Base-by-base conservation (phyloP, 1,140 invertebrate genomes). In the Pararge aegeria region DNA sequence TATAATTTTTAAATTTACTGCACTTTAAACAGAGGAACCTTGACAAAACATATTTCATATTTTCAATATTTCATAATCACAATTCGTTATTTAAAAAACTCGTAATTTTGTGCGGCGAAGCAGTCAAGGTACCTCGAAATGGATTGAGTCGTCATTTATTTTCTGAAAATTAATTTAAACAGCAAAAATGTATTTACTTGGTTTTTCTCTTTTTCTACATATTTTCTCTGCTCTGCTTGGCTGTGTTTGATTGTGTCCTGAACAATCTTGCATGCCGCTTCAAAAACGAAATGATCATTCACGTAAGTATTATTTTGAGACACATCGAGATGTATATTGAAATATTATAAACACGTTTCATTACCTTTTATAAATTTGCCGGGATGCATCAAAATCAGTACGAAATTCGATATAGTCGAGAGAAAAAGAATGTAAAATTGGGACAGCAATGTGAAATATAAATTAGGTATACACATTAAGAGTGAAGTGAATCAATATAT, bases 161-260 rank as follows among this genome's bases (percentile, higher is more conserved):
- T 85, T 85, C 75, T 74, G 73, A 80, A 83, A 79, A 82, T 86
- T 83, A 78, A 84, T 89, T 88, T 89, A 72, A 78, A 87, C 73
- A 86, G 83, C 85, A 90, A 88, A 84, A 88, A 86, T 88, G 81
- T 90, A 90, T 90, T 90, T 90, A 90, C 88, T 90, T 87, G 92
- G 91, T 93, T 93, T 90, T 77, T 93, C 92, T 91, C 92, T 90
- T 93, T 93, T 93, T 91, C 91, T 92, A 91, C 92, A 92, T 91
- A 92, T 92, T 93, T 93, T 93, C 92, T 93, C 92, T 93, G 92
- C 93, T 94, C 93, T 94, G 93, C 93, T 94, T 94, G 92, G 92
- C 92, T 92, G 92, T 93, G 93, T 93, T 93, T 92, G 93, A 93
- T 93, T 93, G 92, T 93, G 91, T 93, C 92, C 92, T 91, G 91